Percentiles rank a stretch among this genome's conserved stretches.
Evolutionary conservation across 2,888 invertebrate species (phyloP).

Genomic region (Acanthosoma haemorrhoidale): DNA sequence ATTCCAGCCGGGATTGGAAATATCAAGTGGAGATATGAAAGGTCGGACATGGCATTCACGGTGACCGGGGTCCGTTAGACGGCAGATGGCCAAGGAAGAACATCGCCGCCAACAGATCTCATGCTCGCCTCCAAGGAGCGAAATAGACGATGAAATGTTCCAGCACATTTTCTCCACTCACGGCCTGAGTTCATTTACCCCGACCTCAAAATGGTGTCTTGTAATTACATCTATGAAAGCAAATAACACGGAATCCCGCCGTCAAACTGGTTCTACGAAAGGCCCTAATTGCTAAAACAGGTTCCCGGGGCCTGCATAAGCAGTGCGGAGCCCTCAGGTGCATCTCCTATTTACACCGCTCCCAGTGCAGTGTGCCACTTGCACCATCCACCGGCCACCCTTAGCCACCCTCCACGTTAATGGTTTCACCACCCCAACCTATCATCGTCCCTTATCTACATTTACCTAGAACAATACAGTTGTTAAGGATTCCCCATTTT

Average conservation of each 20-base stretch:
- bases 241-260: conserved; percentile 27
- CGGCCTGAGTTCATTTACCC: conserved; percentile 10
- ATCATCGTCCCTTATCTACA: no score
- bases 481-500: no score
- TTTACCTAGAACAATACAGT: no score
- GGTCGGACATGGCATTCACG: neutral
- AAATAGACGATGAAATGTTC: conserved; percentile 10
- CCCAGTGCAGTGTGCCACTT: neutral
- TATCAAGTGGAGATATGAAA: conserved; percentile 1
- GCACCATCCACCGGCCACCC: neutral
- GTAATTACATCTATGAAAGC: conserved; percentile 31
- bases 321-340: conserved; percentile 14
- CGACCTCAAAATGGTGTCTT: conserved; percentile 31
- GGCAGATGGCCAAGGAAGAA: neutral
- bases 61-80: neutral
- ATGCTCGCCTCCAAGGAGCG: neutral
- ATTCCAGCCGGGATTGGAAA: neutral
- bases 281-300: conserved; percentile 28
- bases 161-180: neutral
- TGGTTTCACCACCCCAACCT: no score
- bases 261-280: conserved; percentile 26
- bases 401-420: neutral
- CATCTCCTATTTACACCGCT: conserved; percentile 11
- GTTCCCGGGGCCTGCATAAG: no score
- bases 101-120: neutral